phyloP scores from a whole-genome alignment of 2,888 invertebrate genomes.

The Thysanoteuthis rhombus region DNA sequence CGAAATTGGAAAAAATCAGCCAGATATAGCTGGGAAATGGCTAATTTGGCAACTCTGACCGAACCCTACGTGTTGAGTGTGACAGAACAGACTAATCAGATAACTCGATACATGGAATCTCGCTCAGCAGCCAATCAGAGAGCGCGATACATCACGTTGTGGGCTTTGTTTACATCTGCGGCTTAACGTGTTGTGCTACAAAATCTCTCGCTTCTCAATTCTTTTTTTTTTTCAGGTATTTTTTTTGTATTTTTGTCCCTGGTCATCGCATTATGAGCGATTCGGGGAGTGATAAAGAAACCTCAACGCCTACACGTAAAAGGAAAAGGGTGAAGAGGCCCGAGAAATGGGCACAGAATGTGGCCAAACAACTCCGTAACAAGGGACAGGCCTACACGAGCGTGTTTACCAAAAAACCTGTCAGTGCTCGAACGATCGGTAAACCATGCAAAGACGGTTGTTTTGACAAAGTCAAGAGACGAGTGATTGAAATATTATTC shows the following conservation, averaged over 20 bases:
- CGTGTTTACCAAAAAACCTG: background rate
- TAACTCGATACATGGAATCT: background rate
- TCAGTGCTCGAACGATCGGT: background rate
- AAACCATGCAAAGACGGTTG: background rate
- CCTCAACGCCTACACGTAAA: background rate
- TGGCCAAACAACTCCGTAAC: background rate
- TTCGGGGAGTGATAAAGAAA: background rate
- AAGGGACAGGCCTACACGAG: background rate
- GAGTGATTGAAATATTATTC: background rate
- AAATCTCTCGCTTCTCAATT: background rate
- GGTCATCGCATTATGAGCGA: background rate
- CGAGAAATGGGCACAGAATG: background rate
- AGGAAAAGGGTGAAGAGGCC: background rate
- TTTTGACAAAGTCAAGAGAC: slow-evolving; percentile 16
- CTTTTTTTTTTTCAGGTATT: too few species aligned
- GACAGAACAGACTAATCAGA: background rate
- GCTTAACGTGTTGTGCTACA: background rate
- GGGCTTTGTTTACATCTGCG: background rate
- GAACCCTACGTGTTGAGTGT: too few species aligned
- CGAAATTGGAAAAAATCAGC: too few species aligned
- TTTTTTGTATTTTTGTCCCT: too few species aligned
- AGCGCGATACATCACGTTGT: background rate
- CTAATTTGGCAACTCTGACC: too few species aligned
- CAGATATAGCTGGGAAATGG: too few species aligned
- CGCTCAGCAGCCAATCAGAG: background rate